Evolutionary conservation across 2,888 invertebrate genomes (phyloP).

Genomic region (Acrobasis consociella): DNA sequence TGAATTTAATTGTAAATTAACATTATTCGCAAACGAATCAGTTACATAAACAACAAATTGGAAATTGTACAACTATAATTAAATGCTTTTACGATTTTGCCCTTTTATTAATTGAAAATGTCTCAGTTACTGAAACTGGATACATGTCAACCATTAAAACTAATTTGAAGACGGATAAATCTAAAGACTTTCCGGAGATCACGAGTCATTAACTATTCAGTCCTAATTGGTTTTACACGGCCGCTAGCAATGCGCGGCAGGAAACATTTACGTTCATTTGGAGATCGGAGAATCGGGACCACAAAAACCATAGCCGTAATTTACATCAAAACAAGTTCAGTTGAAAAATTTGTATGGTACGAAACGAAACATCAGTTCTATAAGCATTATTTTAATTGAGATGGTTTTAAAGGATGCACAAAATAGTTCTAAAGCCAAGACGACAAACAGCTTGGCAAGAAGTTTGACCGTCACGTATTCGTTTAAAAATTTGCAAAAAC

Average conservation of each 20-base stretch:
- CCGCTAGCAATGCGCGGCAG: neutral
- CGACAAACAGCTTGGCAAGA: too few relatives aligned
- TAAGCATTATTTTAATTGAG: too few relatives aligned
- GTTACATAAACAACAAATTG: neutral
- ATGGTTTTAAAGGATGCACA: too few relatives aligned
- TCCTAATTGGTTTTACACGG: conserved; percentile 14
- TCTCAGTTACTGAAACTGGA: neutral
- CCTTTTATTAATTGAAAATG: neutral
- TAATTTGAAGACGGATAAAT: conserved; percentile 11
- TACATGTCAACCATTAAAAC: neutral
- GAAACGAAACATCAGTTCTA: too few relatives aligned
- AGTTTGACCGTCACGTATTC: too few relatives aligned
- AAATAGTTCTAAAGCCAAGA: too few relatives aligned
- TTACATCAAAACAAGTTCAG: neutral
- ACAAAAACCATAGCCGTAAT: neutral
- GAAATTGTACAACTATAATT: neutral
- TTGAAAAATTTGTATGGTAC: too few relatives aligned
- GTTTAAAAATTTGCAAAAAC: neutral
- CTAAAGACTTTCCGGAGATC: conserved; percentile 7
- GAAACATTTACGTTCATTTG: conserved; percentile 9
- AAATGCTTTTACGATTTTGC: neutral
- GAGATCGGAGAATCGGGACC: neutral
- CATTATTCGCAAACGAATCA: neutral
- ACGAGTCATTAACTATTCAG: conserved; percentile 9
- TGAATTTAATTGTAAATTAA: neutral